Base-by-base conservation (phyloP, 2,888 invertebrate species). In the Cryptops parisi region DNA sequence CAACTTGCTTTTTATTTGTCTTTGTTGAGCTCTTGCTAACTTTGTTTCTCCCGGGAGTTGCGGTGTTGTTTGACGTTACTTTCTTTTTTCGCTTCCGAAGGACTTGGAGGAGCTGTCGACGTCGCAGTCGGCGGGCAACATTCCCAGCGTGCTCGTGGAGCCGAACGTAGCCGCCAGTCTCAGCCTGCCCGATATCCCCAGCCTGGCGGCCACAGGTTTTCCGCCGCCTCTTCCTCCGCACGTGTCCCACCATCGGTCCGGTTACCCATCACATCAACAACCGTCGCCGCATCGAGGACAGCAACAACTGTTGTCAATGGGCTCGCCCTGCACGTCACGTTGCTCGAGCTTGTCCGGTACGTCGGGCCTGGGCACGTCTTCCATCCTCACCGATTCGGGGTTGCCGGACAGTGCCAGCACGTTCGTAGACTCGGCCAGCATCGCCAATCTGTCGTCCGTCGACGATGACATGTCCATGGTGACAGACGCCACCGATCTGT, bases 181-280 rank as follows among this genome's bases (percentile, higher is more conserved):
- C 9, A 50, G 50, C 12, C 19, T 50, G 23, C 50, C 50, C 1
- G 50, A 50, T 26, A 50, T 50, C n/a, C 50, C 50, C 19, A 39
- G 40, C 12, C n/a, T 23, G 3, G 26, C 9, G 25, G n/a, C n/a
- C n/a, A n/a, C n/a, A n/a, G n/a, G n/a, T n/a, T n/a, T n/a, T n/a
- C n/a, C n/a, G n/a, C n/a, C n/a, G n/a, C n/a, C n/a, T n/a, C n/a
- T n/a, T n/a, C n/a, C n/a, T n/a, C n/a, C n/a, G n/a, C n/a, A n/a
- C n/a, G n/a, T n/a, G n/a, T n/a, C n/a, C n/a, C n/a, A n/a, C n/a
- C n/a, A n/a, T n/a, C n/a, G n/a, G n/a, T n/a, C n/a, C n/a, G n/a
- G n/a, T n/a, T n/a, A n/a, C n/a, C n/a, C n/a, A n/a, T n/a, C n/a
- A n/a, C n/a, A n/a, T n/a, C n/a, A n/a, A n/a, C n/a, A n/a, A n/a